These are phyloP conservation scores for Cisticola juncidis DNA, from an alignment of 2,113 vertebrate species.

Conservation along the genomic window DNA sequence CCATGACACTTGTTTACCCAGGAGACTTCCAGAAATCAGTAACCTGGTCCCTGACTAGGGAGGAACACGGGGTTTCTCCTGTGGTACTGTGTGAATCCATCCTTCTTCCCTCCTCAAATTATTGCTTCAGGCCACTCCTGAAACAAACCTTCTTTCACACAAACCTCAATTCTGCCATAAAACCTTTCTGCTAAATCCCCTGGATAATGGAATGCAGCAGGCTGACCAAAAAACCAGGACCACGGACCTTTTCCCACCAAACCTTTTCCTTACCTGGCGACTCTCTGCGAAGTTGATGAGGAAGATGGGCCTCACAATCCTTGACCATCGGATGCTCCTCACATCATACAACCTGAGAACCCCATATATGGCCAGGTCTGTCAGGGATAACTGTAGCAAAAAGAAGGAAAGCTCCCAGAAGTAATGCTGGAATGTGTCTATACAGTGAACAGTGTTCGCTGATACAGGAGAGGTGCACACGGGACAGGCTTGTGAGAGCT, in stretches of 20 bases:
- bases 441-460: accelerated
- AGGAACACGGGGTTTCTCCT: accelerated
- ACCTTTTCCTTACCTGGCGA: conserved; percentile 79
- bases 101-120: background rate
- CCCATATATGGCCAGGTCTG: conserved; percentile 83
- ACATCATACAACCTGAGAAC: conserved; percentile 70
- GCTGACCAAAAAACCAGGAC: background rate
- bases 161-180: background rate
- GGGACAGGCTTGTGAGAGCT: background rate
- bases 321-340: conserved; percentile 83
- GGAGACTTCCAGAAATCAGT: conserved; percentile 20
- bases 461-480: background rate
- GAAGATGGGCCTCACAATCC: conserved; percentile 86
- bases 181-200: background rate
- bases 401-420: background rate
- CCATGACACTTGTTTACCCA: background rate
- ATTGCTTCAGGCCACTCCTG: background rate
- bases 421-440: background rate
- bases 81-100: accelerated
- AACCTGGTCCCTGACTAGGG: background rate
- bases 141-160: background rate
- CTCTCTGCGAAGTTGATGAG: conserved; percentile 92
- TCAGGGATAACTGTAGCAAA: conserved; percentile 78
- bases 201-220: background rate
- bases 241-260: background rate